Evolutionary conservation across 1,140 invertebrate species (phyloP), one percentile per base, ranked within the genome.

Genomic region (Drosophila virilis): DNA sequence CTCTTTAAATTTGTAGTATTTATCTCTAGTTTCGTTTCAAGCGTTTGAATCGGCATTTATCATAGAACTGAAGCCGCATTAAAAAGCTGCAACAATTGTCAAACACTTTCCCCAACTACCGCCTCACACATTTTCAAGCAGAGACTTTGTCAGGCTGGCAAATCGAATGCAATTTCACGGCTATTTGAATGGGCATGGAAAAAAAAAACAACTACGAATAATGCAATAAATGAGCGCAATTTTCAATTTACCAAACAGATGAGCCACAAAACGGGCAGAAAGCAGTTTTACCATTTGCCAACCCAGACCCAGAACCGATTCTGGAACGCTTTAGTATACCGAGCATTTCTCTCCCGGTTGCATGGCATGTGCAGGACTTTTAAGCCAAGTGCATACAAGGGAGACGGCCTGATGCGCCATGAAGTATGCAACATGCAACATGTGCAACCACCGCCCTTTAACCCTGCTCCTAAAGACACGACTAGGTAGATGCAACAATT

Each of bases 131-230:
- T 74, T 58, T 82, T 8, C 33, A 22, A 40, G 46, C 50, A 68
- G 58, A 79, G 59, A 72, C 75, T 59, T 73, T 60, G 55, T 55
- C 64, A 60, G 40, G 46, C 62, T 54, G 52, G 64, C 77, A 79
- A 88, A 77, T 73, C 69, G 75, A 86, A 88, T 83, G 83, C 83
- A 86, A 86, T 86, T 86, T 86, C 84, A 86, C 79, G 83, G 83
- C 79, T 86, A 79, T 83, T 88, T 86, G 83, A 77, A 58, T 77
- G 68, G 61, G 64, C 55, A 64, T 74, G 55, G 65, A 58, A 65
- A 78, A 72, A 52, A 64, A 52, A 13, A 40, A n/a, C n/a, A n/a
- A 71, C 57, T 72, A 43, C 66, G 68, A 62, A 86, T 86, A 86
- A 86, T 86, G 83, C 72, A 86, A 86, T 86, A 86, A 86, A 86